These are phyloP conservation scores for Drosophila affinis DNA, from an alignment of 2,888 invertebrate species.

Conservation along the genomic window DNA sequence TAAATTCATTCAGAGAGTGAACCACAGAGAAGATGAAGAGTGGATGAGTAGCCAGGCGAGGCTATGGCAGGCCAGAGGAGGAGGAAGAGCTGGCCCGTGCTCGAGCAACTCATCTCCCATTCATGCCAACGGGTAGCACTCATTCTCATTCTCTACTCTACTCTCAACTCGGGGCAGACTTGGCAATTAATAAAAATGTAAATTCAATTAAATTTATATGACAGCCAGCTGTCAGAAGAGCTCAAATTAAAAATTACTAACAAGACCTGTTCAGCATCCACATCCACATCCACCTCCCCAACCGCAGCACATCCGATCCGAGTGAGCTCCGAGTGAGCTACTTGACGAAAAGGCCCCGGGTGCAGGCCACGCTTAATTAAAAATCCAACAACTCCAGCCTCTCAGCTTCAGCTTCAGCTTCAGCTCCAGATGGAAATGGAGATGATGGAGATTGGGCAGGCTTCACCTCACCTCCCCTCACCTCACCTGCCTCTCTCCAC, in stretches of 20 bases:
- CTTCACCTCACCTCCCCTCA: not conserved
- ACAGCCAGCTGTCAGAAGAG: slow-evolving; percentile 82
- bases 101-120: slow-evolving; percentile 51
- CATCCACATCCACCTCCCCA: not conserved
- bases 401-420: not conserved
- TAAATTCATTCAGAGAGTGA: slow-evolving; percentile 74
- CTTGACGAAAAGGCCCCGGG: slow-evolving; percentile 58
- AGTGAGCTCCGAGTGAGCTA: slow-evolving; percentile 28
- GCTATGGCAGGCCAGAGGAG: slow-evolving; percentile 13
- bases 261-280: slow-evolving; percentile 66
- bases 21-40: slow-evolving; percentile 1
- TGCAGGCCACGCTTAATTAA: slow-evolving; percentile 72
- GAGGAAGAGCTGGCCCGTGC: slow-evolving; percentile 27
- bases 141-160: slow-evolving; percentile 4
- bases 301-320: not conserved
- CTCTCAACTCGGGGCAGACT: slow-evolving; percentile 10
- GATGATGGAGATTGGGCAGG: slow-evolving; percentile 42
- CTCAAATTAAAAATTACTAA: slow-evolving; percentile 83
- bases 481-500: not conserved
- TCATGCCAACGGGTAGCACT: slow-evolving; percentile 63
- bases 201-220: slow-evolving; percentile 83
- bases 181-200: slow-evolving; percentile 83
- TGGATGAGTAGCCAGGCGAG: slow-evolving; percentile 36
- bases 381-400: slow-evolving; percentile 70
- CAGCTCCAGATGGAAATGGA: slow-evolving; percentile 25